A percentile compares a stretch with the other conserved stretches of the same genome.
Evolutionary conservation across 1,140 invertebrate genomes (phyloP).

Genomic region (Drosophila biarmipes): DNA sequence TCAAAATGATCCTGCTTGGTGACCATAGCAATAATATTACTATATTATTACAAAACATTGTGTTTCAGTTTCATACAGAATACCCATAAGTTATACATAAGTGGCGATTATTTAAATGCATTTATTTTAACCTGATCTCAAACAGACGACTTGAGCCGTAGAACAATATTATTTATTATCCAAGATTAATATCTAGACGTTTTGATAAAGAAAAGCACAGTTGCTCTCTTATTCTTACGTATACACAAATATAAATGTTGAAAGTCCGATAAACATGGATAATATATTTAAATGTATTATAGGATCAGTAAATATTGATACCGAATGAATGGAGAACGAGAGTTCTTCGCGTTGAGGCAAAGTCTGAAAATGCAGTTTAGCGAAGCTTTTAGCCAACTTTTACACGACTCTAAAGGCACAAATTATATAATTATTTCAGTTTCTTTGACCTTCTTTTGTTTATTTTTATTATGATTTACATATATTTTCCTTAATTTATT

Average conservation of each 20-base stretch:
- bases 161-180: not conserved
- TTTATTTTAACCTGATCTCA: slow-evolving; percentile 24
- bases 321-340: slow-evolving; percentile 12
- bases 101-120: not conserved
- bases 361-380: slow-evolving; percentile 58
- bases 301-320: slow-evolving; percentile 15
- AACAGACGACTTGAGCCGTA: not conserved
- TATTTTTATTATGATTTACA: not conserved
- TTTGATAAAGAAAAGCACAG: not conserved
- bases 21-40: slow-evolving; percentile 1
- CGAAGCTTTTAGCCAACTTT: slow-evolving; percentile 33
- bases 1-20: slow-evolving; percentile 1
- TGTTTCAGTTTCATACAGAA: slow-evolving; percentile 5
- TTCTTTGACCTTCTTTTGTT: not conserved
- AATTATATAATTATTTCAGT: not conserved
- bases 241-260: slow-evolving; percentile 16
- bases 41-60: not conserved
- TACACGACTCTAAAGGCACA: not conserved
- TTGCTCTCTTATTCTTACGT: not conserved
- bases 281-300: slow-evolving; percentile 16
- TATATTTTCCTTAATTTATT: slow-evolving; percentile 16
- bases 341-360: slow-evolving; percentile 44
- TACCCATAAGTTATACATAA: not conserved
- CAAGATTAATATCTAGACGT: not conserved
- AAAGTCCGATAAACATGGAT: slow-evolving; percentile 14